Evolutionary conservation across 1,140 invertebrate genomes (phyloP), one percentile per base, ranked within the genome.

Genomic region (Heliconius congener): DNA sequence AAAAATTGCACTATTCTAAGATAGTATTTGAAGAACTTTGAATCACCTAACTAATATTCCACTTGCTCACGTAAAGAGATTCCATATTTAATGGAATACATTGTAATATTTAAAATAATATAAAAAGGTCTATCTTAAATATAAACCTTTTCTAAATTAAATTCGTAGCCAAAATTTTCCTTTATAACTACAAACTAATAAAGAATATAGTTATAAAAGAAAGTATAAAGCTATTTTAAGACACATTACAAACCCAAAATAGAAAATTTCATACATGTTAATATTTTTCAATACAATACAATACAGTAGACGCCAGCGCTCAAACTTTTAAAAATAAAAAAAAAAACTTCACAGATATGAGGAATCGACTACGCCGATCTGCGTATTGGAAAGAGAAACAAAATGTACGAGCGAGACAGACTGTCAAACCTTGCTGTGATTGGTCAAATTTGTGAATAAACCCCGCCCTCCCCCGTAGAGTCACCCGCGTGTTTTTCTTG

Each of bases 401-500:
- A 37, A 5, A 13, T 23, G 70, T 55, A 16, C 3, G 80, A 86
- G 60, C 13, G 85, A 83, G 87, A 92, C 0, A 42, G 73, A 8
- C 4, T 19, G 81, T 11, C 60, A 60, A 72, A 0, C 8, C 0
- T 13, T 3, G 9, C 11, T 13, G 18, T 80, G 71, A 88, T 92
- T 90, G 87, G 90, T 72, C 16, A 37, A 37, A 50, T 30, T 19
- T 30, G 37, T 39, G 19, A 8, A 3, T 75, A 72, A 75, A 81
- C 85, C 73, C 86, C 90, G 85, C 91, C 91, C 83, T 80, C 74
- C 77, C 50, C 73, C 73, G 71, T 77, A 77, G 77, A 79, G 85
- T 74, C 77, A 57, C 74, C 84, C 88, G 88, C 89, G 87, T 89
- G 89, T 91, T 90, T 91, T 92, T 90, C 87, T 87, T 84, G 83